Evolutionary conservation across 2,113 vertebrate species (phyloP).

Genomic region (Myrmecobius fasciatus): DNA sequence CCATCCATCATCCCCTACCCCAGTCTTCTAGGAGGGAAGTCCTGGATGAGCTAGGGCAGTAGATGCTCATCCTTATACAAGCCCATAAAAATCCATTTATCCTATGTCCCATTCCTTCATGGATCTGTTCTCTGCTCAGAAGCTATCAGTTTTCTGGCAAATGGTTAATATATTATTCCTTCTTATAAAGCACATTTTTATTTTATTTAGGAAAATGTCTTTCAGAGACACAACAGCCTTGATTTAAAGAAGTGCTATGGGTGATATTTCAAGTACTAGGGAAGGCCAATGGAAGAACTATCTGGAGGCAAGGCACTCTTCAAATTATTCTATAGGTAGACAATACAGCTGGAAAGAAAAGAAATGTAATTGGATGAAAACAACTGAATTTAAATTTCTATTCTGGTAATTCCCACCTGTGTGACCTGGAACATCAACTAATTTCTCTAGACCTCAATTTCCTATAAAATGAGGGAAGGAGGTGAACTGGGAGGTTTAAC

Average conservation of each 20-base stretch:
- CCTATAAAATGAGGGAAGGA: not conserved
- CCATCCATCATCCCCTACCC: not conserved
- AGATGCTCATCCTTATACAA: not conserved
- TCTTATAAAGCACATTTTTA: not conserved
- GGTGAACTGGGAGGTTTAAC: not conserved
- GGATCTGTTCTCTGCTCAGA: not conserved
- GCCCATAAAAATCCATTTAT: not conserved
- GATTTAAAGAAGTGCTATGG: not conserved
- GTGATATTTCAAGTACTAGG: not conserved
- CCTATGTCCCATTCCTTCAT: not conserved
- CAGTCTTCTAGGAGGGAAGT: not conserved
- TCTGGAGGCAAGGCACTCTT: not conserved
- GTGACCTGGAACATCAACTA: not conserved
- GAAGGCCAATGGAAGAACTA: not conserved
- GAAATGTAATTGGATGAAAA: not conserved
- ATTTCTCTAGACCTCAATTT: constrained; percentile 8
- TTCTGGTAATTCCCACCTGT: not conserved
- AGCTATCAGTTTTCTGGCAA: not conserved
- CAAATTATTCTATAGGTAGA: not conserved
- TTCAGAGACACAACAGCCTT: not conserved
- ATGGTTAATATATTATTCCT: not conserved
- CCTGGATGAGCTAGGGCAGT: not conserved
- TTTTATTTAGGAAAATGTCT: not conserved
- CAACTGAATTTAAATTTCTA: not conserved
- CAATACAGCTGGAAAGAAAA: not conserved